Evolutionary conservation across 1,140 invertebrate species (phyloP), one percentile per base, ranked within the genome.

Genomic region (Mesaphorura yosii): DNA sequence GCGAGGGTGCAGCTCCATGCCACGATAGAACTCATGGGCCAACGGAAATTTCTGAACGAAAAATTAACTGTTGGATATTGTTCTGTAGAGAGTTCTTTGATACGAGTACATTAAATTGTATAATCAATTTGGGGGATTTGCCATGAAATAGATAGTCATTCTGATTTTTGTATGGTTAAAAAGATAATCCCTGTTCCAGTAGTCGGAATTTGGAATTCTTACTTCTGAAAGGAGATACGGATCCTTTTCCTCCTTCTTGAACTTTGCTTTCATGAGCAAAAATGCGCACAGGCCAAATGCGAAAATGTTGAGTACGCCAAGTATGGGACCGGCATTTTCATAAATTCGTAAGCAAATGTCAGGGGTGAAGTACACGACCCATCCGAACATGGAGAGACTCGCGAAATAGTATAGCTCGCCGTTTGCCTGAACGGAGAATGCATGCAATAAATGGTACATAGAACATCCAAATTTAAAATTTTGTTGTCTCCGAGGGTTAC

Each of bases 21-120:
- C 77, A 59, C 75, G 71, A 65, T 77, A 79, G 63, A 76, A 79
- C 53, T 77, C 72, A 62, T 75, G 76, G 10, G 74, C 47, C 3
- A 73, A 39, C 19, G 63, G 73, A 63, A 57, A 59, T 23, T 59
- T 59, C 41, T 58, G 23, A 37, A 51, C 27, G 28, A 50, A 31
- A 31, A 41, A 23, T 40, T 17, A 50, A 41, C 4, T 14, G 10
- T 10, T 10, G 10, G 17, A 42, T 12, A 17, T 42, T 42, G 7
- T 10, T n/a, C n/a, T n/a, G n/a, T n/a, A n/a, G n/a, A n/a, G n/a
- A n/a, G n/a, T n/a, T n/a, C n/a, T n/a, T n/a, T n/a, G n/a, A n/a
- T n/a, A n/a, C n/a, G n/a, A n/a, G n/a, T n/a, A n/a, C n/a, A n/a
- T n/a, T n/a, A n/a, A n/a, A n/a, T n/a, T n/a, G n/a, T n/a, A n/a